These are phyloP conservation scores for Cyaniris semiargus DNA, from an alignment of 2,888 invertebrate species.

Conservation along the genomic window DNA sequence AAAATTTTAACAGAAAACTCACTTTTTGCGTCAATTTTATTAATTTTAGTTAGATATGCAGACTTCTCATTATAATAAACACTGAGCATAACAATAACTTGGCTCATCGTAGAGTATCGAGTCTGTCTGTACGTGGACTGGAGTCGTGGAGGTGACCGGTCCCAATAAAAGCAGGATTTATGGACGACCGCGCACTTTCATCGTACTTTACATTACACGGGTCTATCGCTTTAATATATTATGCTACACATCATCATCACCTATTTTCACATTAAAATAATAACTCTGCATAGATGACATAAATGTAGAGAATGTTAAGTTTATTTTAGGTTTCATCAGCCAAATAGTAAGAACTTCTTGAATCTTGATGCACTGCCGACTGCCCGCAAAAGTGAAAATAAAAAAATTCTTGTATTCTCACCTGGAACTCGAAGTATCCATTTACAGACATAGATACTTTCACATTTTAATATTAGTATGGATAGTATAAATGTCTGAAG, in stretches of 20 bases:
- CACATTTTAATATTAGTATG: no score
- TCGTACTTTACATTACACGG: slow-evolving; percentile 21
- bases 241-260: not conserved
- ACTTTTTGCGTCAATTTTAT: no score
- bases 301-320: not conserved
- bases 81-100: not conserved
- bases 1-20: no score
- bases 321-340: no score
- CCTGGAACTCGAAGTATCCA: no score
- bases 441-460: no score
- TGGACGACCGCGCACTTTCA: slow-evolving; percentile 28
- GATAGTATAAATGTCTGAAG: no score
- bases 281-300: not conserved
- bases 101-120: not conserved
- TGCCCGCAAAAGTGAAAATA: no score
- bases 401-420: no score
- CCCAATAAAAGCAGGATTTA: slow-evolving; percentile 26
- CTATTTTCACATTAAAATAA: not conserved
- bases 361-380: no score
- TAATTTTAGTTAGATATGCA: no score
- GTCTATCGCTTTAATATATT: slow-evolving; percentile 2
- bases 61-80: not conserved
- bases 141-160: not conserved
- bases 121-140: not conserved
- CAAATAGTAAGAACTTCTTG: no score